Evolutionary conservation across 2,797 vertebrate species (phyloP), one percentile per base, ranked within the genome.

Genomic region (Sebastes vulpes): DNA sequence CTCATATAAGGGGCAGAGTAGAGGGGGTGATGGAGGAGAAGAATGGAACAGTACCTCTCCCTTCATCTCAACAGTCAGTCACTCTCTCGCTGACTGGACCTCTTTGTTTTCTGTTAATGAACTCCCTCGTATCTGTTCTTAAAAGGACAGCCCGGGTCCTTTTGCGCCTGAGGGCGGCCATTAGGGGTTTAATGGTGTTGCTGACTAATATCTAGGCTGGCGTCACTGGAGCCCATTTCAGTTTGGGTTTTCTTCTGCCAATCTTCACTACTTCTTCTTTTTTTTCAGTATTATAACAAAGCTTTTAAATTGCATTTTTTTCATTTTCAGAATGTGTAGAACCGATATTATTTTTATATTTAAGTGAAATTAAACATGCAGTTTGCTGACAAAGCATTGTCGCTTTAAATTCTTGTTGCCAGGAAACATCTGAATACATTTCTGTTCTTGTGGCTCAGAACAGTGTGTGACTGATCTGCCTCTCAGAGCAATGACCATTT

Each of bases 91-190:
- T 95, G 92, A 95, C 91, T 94, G 86, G 77, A 84, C 81, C 65
- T 94, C 94, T 96, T 96, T 96, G 95, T 96, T 96, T 95, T 94
- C 90, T 92, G 82, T 95, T 96, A 96, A 96, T 96, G 94, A 96
- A 96, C 91, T 95, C 95, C 93, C 92, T 93, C 80, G 57, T 94
- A 94, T 93, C 91, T 95, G 92, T 93, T 94, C 93, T 95, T 95
- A 93, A 96, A 94, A 96, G 94, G 91, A 94, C 88, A 91, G 85
- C 78, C 83, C 57, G 72, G 87, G 92, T 90, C 86, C 83, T 90
- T 92, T 78, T 74, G 83, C 79, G 90, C 95, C 95, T 90, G 16
- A 90, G 85, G 96, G 93, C 85, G 59, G 89, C 91, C 92, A 94
- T 96, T 95, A 95, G 91, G 84, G 81, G 52, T 93, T 90, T 95